A percentile compares a stretch with the other conserved stretches of the same genome.
Evolutionary conservation across 2,113 vertebrate genomes (phyloP).

Genomic region (Dasyornis broadbenti): DNA sequence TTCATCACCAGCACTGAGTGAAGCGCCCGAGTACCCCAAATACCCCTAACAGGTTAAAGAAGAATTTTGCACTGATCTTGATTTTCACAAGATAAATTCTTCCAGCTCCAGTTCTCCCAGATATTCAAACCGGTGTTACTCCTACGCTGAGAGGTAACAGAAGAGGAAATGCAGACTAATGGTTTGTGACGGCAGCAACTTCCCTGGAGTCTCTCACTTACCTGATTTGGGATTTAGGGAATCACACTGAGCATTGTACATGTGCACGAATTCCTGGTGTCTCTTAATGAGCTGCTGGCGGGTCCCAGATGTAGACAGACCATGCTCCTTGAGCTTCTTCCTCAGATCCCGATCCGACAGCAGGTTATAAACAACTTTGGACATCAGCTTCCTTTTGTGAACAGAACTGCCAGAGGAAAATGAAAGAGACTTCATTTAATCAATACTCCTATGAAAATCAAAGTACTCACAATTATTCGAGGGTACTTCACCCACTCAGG

Average conservation of each 20-base stretch:
- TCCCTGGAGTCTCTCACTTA: conserved; percentile 1
- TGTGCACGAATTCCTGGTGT: conserved; percentile 86
- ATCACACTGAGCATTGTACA: conserved; percentile 92
- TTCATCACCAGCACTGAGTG: not conserved
- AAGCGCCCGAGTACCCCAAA: fast-evolving
- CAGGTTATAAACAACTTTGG: conserved; percentile 90
- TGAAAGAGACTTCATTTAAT: not conserved
- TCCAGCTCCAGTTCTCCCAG: not conserved
- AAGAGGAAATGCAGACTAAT: not conserved
- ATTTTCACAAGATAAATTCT: not conserved
- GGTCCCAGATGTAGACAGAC: conserved; percentile 79
- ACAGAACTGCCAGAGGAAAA: conserved; percentile 66
- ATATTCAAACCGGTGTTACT: fast-evolving
- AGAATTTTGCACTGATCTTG: not conserved
- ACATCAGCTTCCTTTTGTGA: conserved; percentile 75
- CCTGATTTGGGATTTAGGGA: conserved; percentile 87
- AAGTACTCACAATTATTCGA: not conserved
- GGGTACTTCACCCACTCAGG: not conserved
- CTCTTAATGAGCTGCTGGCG: conserved; percentile 85
- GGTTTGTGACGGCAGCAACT: not conserved
- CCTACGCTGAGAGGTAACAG: not conserved
- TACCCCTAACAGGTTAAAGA: fast-evolving
- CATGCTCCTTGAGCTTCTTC: conserved; percentile 81
- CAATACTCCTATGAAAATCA: not conserved
- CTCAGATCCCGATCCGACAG: conserved; percentile 85